These are phyloP conservation scores for Amblyraja radiata DNA, from an alignment of 2,797 vertebrate genomes.

Conservation along the genomic window DNA sequence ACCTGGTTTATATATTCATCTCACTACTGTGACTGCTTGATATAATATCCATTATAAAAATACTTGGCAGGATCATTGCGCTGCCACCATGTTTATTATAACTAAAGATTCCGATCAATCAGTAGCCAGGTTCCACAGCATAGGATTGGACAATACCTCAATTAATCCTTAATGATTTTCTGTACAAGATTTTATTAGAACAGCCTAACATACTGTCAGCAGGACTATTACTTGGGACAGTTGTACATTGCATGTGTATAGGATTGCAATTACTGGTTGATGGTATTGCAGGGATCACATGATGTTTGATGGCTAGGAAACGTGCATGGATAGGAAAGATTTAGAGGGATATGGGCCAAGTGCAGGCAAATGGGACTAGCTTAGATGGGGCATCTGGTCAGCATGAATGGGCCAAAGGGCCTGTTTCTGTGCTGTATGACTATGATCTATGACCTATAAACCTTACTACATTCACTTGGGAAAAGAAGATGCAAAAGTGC, in stretches of 20 bases:
- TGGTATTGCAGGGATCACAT: not conserved
- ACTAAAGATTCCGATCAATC: not conserved
- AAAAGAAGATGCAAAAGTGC: no score
- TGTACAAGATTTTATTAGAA: not conserved
- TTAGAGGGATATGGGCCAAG: no score
- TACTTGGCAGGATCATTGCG: not conserved
- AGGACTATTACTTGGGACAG: not conserved
- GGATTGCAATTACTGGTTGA: not conserved
- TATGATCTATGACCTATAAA: no score
- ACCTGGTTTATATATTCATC: not conserved
- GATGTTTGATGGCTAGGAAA: not conserved
- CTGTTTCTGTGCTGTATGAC: no score
- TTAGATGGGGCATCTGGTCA: no score
- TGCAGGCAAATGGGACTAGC: no score
- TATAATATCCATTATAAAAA: slow-evolving; percentile 8
- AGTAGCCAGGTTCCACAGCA: not conserved
- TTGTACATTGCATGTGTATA: no score
- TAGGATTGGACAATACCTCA: not conserved
- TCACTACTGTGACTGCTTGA: not conserved
- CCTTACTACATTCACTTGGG: no score
- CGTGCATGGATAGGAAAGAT: no score
- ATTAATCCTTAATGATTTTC: not conserved
- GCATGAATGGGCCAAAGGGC: no score
- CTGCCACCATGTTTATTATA: not conserved
- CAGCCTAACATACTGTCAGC: not conserved